Conservation (phyloP, 1,140 invertebrate species). For the Drosophila tani region DNA sequence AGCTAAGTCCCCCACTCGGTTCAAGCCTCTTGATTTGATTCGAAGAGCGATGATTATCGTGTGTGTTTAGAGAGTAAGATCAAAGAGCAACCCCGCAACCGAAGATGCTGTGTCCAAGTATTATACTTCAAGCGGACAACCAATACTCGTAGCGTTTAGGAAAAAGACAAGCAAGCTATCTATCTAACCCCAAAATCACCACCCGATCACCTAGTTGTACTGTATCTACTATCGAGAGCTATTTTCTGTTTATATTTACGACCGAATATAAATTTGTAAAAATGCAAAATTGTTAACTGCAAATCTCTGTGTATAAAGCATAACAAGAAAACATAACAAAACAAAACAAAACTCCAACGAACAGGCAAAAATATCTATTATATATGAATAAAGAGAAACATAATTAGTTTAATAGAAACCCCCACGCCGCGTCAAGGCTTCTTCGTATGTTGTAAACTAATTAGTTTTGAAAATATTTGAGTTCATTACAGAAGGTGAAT, state of each 20-base stretch:
- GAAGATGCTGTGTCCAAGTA: slow-evolving; percentile 70
- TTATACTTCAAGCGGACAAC: slow-evolving; percentile 61
- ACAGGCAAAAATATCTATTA: slow-evolving; percentile 56
- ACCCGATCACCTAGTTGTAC: slow-evolving; percentile 28
- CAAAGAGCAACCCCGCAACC: slow-evolving; percentile 11
- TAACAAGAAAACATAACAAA: slow-evolving; percentile 11
- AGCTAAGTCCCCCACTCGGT: slow-evolving; percentile 44
- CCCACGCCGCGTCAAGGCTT: slow-evolving; percentile 10
- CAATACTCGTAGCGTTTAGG: slow-evolving; percentile 73
- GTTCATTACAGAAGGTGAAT: slow-evolving; percentile 55
- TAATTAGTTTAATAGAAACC: slow-evolving; percentile 73
- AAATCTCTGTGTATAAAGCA: slow-evolving; percentile 52
- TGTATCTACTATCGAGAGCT: slow-evolving; percentile 24
- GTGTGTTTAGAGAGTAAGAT: slow-evolving; percentile 42
- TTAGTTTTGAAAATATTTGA: slow-evolving; percentile 67
- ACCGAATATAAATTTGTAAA: slow-evolving; percentile 63
- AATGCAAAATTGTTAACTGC: slow-evolving; percentile 43
- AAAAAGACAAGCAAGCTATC: slow-evolving; percentile 39
- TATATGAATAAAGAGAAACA: slow-evolving; percentile 67
- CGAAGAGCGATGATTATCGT: slow-evolving; percentile 16
- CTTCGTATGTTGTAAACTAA: slow-evolving; percentile 59
- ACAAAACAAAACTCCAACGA: slow-evolving; percentile 39
- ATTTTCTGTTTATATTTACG: slow-evolving; percentile 64
- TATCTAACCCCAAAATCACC: slow-evolving; percentile 17
- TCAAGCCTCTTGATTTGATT: slow-evolving; percentile 23